Conservation (phyloP, 2,113 vertebrate species). For the Hepsetus odoe region DNA sequence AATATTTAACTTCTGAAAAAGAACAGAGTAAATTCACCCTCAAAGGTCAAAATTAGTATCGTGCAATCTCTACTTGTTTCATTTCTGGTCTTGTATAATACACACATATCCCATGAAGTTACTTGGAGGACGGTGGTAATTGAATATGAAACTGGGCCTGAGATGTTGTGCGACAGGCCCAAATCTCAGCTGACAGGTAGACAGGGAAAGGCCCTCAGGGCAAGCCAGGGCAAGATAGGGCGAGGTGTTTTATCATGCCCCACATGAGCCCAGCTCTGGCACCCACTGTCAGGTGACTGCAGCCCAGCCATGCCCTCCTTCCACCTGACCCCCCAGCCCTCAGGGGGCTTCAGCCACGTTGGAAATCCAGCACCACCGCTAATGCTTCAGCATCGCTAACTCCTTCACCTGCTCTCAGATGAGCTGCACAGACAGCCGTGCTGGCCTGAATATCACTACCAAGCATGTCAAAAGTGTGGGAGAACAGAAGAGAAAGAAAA, state of each 20-base stretch:
- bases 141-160: slow-evolving; percentile 65
- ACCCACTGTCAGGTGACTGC: slow-evolving; percentile 47
- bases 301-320: slow-evolving; percentile 27
- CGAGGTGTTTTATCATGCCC: slow-evolving; percentile 32
- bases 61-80: slow-evolving; percentile 32
- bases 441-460: slow-evolving; percentile 8
- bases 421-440: slow-evolving; percentile 23
- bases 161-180: slow-evolving; percentile 43
- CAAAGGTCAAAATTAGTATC: too few relatives aligned
- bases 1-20: too few relatives aligned
- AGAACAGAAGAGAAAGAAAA: slow-evolving; percentile 7
- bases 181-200: slow-evolving; percentile 70
- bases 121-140: slow-evolving; percentile 58
- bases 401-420: slow-evolving; percentile 30
- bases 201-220: slow-evolving; percentile 39
- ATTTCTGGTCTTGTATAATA: background rate
- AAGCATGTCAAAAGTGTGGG: slow-evolving; percentile 32
- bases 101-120: background rate
- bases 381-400: slow-evolving; percentile 12
- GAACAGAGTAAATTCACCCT: too few relatives aligned
- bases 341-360: slow-evolving; percentile 7
- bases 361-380: slow-evolving; percentile 4
- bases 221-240: slow-evolving; percentile 19
- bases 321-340: slow-evolving; percentile 39
- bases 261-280: slow-evolving; percentile 42